These are phyloP conservation scores for Gnathonemus longibarbis DNA, from an alignment of 2,113 vertebrate species.

Conservation along the genomic window DNA sequence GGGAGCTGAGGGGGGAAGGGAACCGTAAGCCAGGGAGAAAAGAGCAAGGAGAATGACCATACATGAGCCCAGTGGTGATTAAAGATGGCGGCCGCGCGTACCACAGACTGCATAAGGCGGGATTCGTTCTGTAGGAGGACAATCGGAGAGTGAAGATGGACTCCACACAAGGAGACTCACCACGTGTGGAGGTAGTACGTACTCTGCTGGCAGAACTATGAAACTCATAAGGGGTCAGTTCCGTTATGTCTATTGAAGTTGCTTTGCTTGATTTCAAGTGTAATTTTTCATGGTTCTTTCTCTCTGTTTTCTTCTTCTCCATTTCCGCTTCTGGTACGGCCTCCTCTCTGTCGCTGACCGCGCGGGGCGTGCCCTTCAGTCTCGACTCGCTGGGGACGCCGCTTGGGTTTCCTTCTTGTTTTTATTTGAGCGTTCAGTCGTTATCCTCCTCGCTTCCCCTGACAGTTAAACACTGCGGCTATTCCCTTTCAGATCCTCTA, in stretches of 20 bases:
- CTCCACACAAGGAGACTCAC: constrained; percentile 46
- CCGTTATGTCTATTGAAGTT: constrained; percentile 34
- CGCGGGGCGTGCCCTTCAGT: constrained; percentile 52
- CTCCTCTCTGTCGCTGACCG: constrained; percentile 44
- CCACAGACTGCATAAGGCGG: constrained; percentile 62
- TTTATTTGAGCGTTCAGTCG: constrained; percentile 34
- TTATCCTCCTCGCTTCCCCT: constrained; percentile 27
- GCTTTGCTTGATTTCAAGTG: constrained; percentile 36
- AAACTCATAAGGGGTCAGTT: constrained; percentile 32
- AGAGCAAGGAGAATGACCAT: constrained; percentile 56
- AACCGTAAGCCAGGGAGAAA: constrained; percentile 54
- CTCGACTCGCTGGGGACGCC: constrained; percentile 34
- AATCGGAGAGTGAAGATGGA: constrained; percentile 52
- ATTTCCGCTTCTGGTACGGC: constrained; percentile 37
- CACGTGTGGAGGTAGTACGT: constrained; percentile 42
- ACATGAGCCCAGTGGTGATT: constrained; percentile 66
- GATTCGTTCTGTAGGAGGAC: constrained; percentile 46
- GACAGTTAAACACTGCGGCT: neutral
- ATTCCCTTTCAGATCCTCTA: constrained; percentile 15
- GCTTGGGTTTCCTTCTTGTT: constrained; percentile 37
- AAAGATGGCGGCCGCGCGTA: constrained; percentile 69
- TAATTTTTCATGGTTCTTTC: constrained; percentile 34
- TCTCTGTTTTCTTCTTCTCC: constrained; percentile 15
- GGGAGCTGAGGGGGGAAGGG: constrained; percentile 48
- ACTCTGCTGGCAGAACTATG: constrained; percentile 41